A percentile compares a stretch with the other conserved stretches of the same genome.
Conservation (phyloP, 2,888 invertebrate genomes). For the Caenorhabditis japonica region DNA sequence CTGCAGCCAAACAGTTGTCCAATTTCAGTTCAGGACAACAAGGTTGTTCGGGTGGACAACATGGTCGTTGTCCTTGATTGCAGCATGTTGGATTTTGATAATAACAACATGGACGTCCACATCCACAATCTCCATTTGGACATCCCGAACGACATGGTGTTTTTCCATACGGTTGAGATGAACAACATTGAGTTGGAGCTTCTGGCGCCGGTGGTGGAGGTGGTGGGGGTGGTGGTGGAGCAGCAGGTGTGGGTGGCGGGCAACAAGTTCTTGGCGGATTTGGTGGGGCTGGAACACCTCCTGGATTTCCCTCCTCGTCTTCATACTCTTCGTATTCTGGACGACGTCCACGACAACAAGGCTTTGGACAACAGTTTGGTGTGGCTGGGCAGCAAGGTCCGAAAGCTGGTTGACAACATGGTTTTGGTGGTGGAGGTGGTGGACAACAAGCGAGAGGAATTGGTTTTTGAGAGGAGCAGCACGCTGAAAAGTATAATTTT, state of each 20-base stretch:
- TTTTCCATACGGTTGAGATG: slow-evolving; percentile 34
- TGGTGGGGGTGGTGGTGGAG: slow-evolving; percentile 70
- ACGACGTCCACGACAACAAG: slow-evolving; percentile 69
- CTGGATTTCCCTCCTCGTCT: slow-evolving; percentile 56
- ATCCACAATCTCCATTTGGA: slow-evolving; percentile 67
- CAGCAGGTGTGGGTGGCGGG: slow-evolving; percentile 66
- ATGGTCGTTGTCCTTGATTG: slow-evolving; percentile 63
- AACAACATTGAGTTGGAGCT: slow-evolving; percentile 70
- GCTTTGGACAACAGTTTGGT: slow-evolving; percentile 69
- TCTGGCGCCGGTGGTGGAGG: slow-evolving; percentile 74
- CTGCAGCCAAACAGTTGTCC: slow-evolving; percentile 60
- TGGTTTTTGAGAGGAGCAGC: slow-evolving; percentile 63
- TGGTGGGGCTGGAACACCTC: slow-evolving; percentile 60
- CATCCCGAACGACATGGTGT: slow-evolving; percentile 57
- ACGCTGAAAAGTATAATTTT: slow-evolving; percentile 61
- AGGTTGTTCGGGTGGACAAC: slow-evolving; percentile 70
- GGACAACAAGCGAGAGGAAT: slow-evolving; percentile 73
- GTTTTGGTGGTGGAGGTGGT: slow-evolving; percentile 73
- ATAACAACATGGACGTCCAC: slow-evolving; percentile 73
- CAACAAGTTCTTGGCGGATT: slow-evolving; percentile 69
- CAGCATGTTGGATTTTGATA: slow-evolving; percentile 70
- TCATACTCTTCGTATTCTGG: slow-evolving; percentile 69
- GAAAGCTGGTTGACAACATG: slow-evolving; percentile 70
- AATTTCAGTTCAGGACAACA: slow-evolving; percentile 68
- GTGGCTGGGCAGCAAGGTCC: slow-evolving; percentile 73